Base-by-base conservation (phyloP, 1,140 invertebrate genomes). In the Thaumatotibia leucotreta region DNA sequence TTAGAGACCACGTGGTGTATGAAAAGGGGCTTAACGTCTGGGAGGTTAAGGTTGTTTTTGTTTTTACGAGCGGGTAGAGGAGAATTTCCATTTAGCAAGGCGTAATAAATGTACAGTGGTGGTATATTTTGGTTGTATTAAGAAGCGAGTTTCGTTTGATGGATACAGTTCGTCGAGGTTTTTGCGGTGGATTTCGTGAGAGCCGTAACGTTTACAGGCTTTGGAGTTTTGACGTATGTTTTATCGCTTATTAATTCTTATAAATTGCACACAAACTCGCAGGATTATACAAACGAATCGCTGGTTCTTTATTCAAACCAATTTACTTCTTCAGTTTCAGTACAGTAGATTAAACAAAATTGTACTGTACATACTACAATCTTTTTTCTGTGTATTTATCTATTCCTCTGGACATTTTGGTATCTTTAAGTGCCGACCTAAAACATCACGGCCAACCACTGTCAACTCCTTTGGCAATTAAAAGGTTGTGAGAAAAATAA, bases 71-170 rank as follows among this genome's bases (percentile, higher is more conserved):
- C 64, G 27, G 39, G 50, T 50, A 29, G 63, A 17, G 49, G 39
- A 58, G 65, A 73, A 75, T 83, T 80, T 82, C 77, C 75, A 82
- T 86, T 86, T 80, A 81, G 74, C 76, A 79, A 78, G 75, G 78
- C 73, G 70, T 76, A 75, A 77, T 74, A 65, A 65, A 65, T 54
- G 64, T 49, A 27, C 50, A 29, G 72, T 74, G 71, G 69, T 67
- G 79, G 73, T 80, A 79, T 77, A 83, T 82, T 86, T 83, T 75
- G 80, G 78, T 86, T 77, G 80, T 81, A 82, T 85, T 83, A 81
- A 82, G 79, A 76, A 81, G 74, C 69, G 72, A 79, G 76, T 74
- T 84, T 73, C 70, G 70, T 80, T 83, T 86, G 80, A 83, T 84
- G 77, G 79, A 86, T 86, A 82, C 74, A 78, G 77, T 78, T 70